Base-by-base conservation (phyloP, 1,140 invertebrate genomes). In the Drosophila lacertosa region DNA sequence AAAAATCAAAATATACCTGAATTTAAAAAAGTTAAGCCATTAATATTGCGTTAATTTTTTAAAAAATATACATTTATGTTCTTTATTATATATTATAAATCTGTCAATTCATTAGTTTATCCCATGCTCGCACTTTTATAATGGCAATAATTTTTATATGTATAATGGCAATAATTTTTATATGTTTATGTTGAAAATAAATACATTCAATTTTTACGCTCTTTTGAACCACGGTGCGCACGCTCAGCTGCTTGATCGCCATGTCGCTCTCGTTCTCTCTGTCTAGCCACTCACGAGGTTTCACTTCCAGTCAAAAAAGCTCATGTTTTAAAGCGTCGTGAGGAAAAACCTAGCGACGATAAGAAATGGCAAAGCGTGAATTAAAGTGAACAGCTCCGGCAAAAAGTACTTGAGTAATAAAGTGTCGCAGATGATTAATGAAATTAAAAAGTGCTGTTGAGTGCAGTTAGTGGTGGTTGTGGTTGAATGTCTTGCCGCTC, bases 201-300 rank as follows among this genome's bases (percentile, higher is more conserved):
- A 0, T 29, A 9, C 6, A 42, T 42, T 20, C 3, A 11, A 42
- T 22, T 42, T 42, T 10, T 3, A 15, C 7, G 1, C 32, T n/a
- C 3, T 51, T 13, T 10, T 2, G 9, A 9, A 35, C 58, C 66
- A 69, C 50, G 48, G 59, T 48, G 42, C 42, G 20, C 26, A 16
- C 60, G 42, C 20, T 58, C 67, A 65, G 51, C 60, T 69, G 60
- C 37, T 65, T 35, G 67, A 70, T 65, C 60, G 67, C 60, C 67
- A 70, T 69, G 65, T 6, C 29, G 20, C 13, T 24, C 7, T n/a
- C n/a, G 22, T 33, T 29, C 58, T 39, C 58, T 48, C 26, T 29
- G 50, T 39, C 58, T 48, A 18, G 18, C 24, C 18, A 26, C 15
- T 51, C 45, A 3, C 22, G 7, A 18, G 4, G 11, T 11, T 11